These are phyloP conservation scores for Trichopoda pennipes DNA, from an alignment of 2,888 invertebrate species.

Conservation along the genomic window DNA sequence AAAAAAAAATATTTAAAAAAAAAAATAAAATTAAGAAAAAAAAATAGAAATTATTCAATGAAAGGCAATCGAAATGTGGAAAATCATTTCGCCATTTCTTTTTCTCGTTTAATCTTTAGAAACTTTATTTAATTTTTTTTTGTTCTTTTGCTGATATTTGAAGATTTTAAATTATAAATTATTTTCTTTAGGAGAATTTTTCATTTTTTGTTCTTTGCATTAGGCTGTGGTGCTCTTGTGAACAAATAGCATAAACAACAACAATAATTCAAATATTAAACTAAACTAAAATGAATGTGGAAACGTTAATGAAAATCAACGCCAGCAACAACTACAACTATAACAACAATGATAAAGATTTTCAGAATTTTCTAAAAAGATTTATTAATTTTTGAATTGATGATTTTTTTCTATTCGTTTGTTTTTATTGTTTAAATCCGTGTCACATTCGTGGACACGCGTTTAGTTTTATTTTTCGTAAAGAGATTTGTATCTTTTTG, in stretches of 20 bases:
- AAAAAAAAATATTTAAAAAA: not conserved
- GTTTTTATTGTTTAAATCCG: conserved; percentile 57
- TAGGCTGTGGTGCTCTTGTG: conserved; percentile 16
- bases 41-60: conserved; percentile 7
- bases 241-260: conserved; percentile 29
- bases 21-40: no score
- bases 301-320: conserved; percentile 52
- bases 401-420: conserved; percentile 40
- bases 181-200: conserved; percentile 8
- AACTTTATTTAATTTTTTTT: conserved; percentile 29
- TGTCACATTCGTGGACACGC: conserved; percentile 65
- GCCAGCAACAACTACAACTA: conserved; percentile 15
- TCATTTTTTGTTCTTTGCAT: not conserved
- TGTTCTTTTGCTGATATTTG: conserved; percentile 30
- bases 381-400: conserved; percentile 46
- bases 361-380: conserved; percentile 53
- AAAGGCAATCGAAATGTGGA: conserved; percentile 18
- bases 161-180: conserved; percentile 48
- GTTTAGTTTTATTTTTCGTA: conserved; percentile 36
- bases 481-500: conserved; percentile 52
- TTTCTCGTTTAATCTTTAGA: conserved; percentile 10
- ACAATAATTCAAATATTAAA: conserved; percentile 32
- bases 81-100: conserved; percentile 3
- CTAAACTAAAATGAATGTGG: conserved; percentile 26
- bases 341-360: conserved; percentile 45